Base-by-base conservation (phyloP, 2,888 invertebrate genomes). In the Drosophila greeni region DNA sequence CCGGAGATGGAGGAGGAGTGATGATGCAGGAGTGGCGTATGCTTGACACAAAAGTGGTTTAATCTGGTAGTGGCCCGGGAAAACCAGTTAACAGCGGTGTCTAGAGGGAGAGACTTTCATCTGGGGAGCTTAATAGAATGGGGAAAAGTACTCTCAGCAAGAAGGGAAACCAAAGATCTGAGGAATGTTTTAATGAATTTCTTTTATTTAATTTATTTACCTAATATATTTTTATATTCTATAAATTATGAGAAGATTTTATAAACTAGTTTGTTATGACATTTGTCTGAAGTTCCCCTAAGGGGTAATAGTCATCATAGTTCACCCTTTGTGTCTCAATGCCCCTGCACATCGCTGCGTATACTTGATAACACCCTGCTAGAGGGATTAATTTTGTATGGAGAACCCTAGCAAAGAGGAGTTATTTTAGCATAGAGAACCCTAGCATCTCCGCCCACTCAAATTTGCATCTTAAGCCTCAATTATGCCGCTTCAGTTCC, bases 1-100 rank as follows among this genome's bases (percentile, higher is more conserved):
- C 51, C 9, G 55, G 54, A 34, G 54, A 42, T 42, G 40, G 24
- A 42, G 40, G 26, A 26, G 43, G n/a, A n/a, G n/a, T n/a, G n/a
- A n/a, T n/a, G n/a, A n/a, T n/a, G 40, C 40, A 42, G 40, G 43
- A 26, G 43, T 43, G n/a, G 23, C 24, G n/a, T 42, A 5, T 53
- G 29, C 52, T 4, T 23, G 40, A n/a, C 43, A 18, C 26, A 12
- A 26, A 12, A 29, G 6, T 48, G 49, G 26, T 20, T 55, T 12
- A 16, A 29, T n/a, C 54, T 34, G 20, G 14, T 3, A 6, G 5
- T 7, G 18, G 3, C 18, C 34, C n/a, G 34, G 11, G 6, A n/a
- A 20, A 34, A 24, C 54, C 18, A 2, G 54, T 12, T 55, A 18
- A 2, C 18, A 18, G 14, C 23, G 26, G 42, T 16, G 24, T n/a